A percentile compares a stretch with the other conserved stretches of the same genome.
Conservation (phyloP, 1,140 invertebrate species). For the Caenorhabditis briggsae region DNA sequence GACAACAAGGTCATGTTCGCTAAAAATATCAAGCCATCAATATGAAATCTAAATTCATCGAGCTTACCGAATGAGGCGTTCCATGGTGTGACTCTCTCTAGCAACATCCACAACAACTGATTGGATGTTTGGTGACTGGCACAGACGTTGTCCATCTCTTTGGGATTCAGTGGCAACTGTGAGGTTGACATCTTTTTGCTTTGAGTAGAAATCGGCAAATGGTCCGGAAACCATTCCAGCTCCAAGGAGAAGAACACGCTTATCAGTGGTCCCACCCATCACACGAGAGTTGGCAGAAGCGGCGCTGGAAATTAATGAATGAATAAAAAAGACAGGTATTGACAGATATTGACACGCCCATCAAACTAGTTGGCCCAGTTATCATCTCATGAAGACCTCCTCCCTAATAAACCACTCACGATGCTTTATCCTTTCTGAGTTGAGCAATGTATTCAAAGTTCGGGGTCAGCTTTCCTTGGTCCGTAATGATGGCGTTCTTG, state of each 20-base stretch:
- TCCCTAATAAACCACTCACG: constrained; percentile 44
- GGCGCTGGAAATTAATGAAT: constrained; percentile 66
- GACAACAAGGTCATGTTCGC: constrained; percentile 86
- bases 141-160: constrained; percentile 88
- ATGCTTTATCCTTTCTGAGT: constrained; percentile 79
- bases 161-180: constrained; percentile 90
- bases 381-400: not conserved
- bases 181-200: constrained; percentile 83
- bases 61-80: constrained; percentile 82
- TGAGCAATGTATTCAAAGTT: constrained; percentile 95
- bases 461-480: constrained; percentile 91
- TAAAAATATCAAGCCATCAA: constrained; percentile 60
- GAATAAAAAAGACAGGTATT: not conserved
- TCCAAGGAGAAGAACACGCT: constrained; percentile 86
- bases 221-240: constrained; percentile 94
- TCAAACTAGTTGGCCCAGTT: not conserved
- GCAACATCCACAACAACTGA: constrained; percentile 87
- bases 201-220: constrained; percentile 90
- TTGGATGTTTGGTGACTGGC: constrained; percentile 86
- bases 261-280: constrained; percentile 68
- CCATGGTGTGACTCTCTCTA: constrained; percentile 83
- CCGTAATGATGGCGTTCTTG: constrained; percentile 88
- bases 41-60: not conserved
- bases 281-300: constrained; percentile 67
- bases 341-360: no score